Evolutionary conservation across 2,113 vertebrate species (phyloP).

Genomic region (Vombatus ursinus): DNA sequence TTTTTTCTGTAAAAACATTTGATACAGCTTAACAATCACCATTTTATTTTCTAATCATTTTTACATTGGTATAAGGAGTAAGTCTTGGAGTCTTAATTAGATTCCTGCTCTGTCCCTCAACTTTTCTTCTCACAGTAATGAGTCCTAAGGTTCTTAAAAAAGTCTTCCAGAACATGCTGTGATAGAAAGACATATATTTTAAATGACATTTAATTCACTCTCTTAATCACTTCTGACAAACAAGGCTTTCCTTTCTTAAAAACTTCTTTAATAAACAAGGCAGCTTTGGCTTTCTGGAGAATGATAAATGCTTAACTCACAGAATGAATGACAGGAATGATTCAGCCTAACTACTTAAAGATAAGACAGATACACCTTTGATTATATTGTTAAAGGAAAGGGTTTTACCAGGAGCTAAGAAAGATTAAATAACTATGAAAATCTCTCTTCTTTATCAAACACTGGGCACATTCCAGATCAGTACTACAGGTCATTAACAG

Average conservation of each 20-base stretch:
- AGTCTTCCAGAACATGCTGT: background rate
- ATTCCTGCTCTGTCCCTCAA: background rate
- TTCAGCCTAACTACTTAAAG: constrained; percentile 40
- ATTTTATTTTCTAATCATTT: background rate
- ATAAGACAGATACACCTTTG: background rate
- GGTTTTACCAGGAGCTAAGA: background rate
- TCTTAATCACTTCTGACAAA: constrained; percentile 3
- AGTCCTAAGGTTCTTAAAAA: background rate
- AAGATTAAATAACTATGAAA: background rate
- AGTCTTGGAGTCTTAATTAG: background rate
- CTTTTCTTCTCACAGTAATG: background rate
- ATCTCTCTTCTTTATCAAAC: background rate
- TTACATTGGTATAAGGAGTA: background rate
- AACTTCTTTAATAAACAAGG: background rate
- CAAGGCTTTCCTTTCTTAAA: background rate
- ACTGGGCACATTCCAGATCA: background rate
- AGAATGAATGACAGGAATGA: constrained; percentile 21
- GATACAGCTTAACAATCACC: background rate
- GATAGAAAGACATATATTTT: constrained; percentile 20
- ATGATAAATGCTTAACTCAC: constrained; percentile 4
- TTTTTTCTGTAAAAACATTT: background rate
- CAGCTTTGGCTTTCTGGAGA: background rate
- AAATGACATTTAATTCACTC: constrained; percentile 18
- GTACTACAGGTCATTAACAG: background rate
- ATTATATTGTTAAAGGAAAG: background rate